These are phyloP conservation scores for Iselma pallidipennis DNA, from an alignment of 2,888 invertebrate species.

Conservation along the genomic window DNA sequence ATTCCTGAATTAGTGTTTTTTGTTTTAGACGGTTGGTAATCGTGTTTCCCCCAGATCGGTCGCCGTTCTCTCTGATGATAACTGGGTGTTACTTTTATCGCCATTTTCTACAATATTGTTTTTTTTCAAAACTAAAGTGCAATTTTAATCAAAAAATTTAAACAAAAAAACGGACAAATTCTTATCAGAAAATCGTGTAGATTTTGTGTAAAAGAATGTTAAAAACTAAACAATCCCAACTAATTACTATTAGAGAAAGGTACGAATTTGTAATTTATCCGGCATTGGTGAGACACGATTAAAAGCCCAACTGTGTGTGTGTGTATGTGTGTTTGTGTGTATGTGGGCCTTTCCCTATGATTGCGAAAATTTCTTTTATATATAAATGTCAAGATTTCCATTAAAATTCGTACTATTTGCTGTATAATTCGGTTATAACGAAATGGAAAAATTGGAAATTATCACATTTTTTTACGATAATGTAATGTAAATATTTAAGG, in stretches of 20 bases:
- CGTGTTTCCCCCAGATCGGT: slow-evolving; percentile 12
- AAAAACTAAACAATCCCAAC: background rate
- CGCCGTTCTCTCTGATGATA: slow-evolving; percentile 20
- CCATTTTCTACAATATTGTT: slow-evolving; percentile 38
- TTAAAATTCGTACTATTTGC: background rate
- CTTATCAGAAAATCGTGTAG: background rate
- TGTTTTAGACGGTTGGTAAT: slow-evolving; percentile 36
- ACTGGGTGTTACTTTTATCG: slow-evolving; percentile 42
- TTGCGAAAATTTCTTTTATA: background rate
- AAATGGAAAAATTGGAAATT: background rate
- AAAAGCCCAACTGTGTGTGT: background rate
- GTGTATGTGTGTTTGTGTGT: no score
- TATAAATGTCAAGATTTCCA: background rate
- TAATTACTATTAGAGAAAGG: slow-evolving; percentile 16
- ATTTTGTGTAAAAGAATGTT: background rate
- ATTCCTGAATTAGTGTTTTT: slow-evolving; percentile 28
- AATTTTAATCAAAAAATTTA: background rate
- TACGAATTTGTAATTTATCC: slow-evolving; percentile 9
- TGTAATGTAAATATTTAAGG: background rate
- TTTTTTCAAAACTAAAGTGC: background rate
- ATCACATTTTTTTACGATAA: no score
- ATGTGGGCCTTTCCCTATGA: background rate
- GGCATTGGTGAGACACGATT: slow-evolving; percentile 15
- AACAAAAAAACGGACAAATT: no score
- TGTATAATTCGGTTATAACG: background rate